phyloP scores from a whole-genome alignment of 2,888 invertebrate genomes.

The Drosophila parthenogenetica region DNA sequence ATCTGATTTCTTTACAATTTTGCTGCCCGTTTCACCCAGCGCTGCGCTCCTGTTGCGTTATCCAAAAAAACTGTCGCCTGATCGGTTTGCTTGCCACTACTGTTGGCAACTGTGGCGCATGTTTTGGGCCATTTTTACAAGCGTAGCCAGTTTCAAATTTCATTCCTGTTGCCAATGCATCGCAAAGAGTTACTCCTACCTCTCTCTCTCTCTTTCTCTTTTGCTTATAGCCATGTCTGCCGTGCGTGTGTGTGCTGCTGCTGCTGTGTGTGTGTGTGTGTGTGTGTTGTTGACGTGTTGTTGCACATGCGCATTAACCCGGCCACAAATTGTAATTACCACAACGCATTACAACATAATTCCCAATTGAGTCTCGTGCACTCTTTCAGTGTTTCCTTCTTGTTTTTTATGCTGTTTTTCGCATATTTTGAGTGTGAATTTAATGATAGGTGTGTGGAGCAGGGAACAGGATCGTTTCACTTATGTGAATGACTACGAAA shows the following conservation, averaged over 20 bases:
- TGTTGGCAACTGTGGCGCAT: slow-evolving; percentile 74
- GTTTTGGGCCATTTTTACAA: slow-evolving; percentile 81
- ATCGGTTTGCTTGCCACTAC: slow-evolving; percentile 67
- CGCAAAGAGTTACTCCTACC: background rate
- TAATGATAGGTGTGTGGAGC: slow-evolving; percentile 62
- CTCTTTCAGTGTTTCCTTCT: slow-evolving; percentile 11
- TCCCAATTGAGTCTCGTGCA: slow-evolving; percentile 54
- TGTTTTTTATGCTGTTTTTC: background rate
- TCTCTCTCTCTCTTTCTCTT: background rate
- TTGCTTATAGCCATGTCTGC: slow-evolving; percentile 16
- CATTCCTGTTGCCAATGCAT: slow-evolving; percentile 61
- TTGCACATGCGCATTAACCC: slow-evolving; percentile 81
- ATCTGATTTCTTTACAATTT: too few species aligned
- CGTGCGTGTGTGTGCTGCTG: slow-evolving; percentile 27
- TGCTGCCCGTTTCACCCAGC: background rate
- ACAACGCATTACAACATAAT: slow-evolving; percentile 81
- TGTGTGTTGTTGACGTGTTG: slow-evolving; percentile 74
- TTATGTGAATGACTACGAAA: slow-evolving; percentile 3
- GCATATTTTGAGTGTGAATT: slow-evolving; percentile 72
- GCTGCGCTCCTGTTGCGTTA: slow-evolving; percentile 52
- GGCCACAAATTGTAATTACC: slow-evolving; percentile 82
- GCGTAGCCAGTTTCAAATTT: slow-evolving; percentile 79
- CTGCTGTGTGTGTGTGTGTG: slow-evolving; percentile 36
- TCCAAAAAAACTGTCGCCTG: slow-evolving; percentile 72
- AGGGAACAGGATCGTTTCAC: slow-evolving; percentile 32